Evolutionary conservation across 2,113 vertebrate species (phyloP).

Genomic region (Tachysurus vachellii): DNA sequence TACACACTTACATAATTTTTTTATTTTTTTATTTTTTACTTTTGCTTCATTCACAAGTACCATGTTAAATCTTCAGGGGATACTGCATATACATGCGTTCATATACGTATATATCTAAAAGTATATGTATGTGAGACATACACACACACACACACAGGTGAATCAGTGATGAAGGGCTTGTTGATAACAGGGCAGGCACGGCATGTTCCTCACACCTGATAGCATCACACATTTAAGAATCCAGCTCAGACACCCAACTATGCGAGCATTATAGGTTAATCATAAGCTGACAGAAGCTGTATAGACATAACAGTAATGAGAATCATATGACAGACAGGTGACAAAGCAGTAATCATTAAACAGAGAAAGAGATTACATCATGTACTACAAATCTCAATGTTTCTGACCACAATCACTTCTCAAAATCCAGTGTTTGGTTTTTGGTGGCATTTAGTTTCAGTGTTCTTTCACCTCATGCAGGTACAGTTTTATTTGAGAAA

Average conservation of each 20-base stretch:
- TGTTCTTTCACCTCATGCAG: neutral
- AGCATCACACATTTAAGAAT: neutral
- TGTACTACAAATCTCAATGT: neutral
- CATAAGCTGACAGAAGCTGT: slow-evolving; percentile 36
- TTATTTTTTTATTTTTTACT: neutral
- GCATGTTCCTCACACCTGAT: neutral
- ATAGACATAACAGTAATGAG: slow-evolving; percentile 19
- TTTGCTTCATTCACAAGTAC: neutral
- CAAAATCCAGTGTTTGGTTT: too few relatives aligned
- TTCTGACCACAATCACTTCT: neutral
- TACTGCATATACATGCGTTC: neutral
- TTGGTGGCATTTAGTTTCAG: too few relatives aligned
- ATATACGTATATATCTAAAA: neutral
- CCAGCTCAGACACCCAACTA: neutral
- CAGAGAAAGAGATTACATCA: neutral
- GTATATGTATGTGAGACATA: neutral
- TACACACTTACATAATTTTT: too few relatives aligned
- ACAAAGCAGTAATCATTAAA: slow-evolving; percentile 13
- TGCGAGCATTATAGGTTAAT: slow-evolving; percentile 32
- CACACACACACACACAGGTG: slow-evolving; percentile 8
- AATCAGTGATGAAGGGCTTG: neutral
- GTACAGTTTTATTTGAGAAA: neutral
- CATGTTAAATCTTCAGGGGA: neutral
- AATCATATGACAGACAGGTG: slow-evolving; percentile 45
- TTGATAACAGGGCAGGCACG: slow-evolving; percentile 21